phyloP scores from a whole-genome alignment of 2,113 vertebrate genomes.

The Centropus bengalensis region DNA sequence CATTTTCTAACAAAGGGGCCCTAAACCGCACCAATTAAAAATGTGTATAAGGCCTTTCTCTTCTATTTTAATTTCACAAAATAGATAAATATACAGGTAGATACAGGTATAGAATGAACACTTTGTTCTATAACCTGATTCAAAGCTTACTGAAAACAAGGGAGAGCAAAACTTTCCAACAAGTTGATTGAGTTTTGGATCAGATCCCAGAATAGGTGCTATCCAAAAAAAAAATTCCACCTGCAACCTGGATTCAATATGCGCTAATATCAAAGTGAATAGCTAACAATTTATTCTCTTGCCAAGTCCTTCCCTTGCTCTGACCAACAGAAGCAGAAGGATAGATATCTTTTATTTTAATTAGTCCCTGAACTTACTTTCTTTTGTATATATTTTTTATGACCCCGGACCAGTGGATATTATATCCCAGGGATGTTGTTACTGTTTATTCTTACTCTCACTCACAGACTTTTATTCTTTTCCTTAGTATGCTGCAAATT shows the following conservation, averaged over 20 bases:
- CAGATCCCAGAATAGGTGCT: background rate
- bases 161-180: background rate
- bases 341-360: constrained; percentile 23
- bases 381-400: constrained; percentile 17
- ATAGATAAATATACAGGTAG: background rate
- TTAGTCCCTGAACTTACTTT: constrained; percentile 22
- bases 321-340: background rate
- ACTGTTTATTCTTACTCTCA: constrained; percentile 27
- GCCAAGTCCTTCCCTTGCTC: background rate
- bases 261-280: background rate
- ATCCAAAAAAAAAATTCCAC: background rate
- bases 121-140: background rate
- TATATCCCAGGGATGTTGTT: constrained; percentile 48
- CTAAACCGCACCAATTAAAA: background rate
- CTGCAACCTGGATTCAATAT: background rate
- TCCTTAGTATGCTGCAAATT: background rate
- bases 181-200: background rate
- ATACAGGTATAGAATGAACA: background rate
- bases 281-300: background rate
- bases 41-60: background rate
- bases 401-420: constrained; percentile 18
- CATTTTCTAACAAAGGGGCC: background rate
- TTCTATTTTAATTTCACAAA: background rate
- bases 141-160: background rate
- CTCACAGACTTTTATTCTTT: constrained; percentile 16